phyloP scores from a whole-genome alignment of 2,797 vertebrate genomes.

The Zalophus californianus region DNA sequence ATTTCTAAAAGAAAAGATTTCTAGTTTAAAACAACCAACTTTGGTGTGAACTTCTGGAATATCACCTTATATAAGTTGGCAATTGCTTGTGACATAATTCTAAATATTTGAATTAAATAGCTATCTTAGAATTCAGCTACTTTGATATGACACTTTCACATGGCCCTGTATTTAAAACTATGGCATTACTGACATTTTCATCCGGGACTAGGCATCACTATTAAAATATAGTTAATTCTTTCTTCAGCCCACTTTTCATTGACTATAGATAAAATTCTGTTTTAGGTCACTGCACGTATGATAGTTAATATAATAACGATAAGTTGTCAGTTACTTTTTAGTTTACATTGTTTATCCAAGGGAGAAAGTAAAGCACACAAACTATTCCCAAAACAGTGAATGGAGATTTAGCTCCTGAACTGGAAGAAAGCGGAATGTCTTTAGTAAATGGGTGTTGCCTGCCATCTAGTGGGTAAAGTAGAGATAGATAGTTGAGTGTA shows the following conservation, averaged over 20 bases:
- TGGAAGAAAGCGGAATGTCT: neutral
- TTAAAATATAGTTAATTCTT: constrained; percentile 8
- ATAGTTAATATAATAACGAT: neutral
- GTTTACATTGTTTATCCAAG: neutral
- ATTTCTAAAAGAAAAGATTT: neutral
- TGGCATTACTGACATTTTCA: neutral
- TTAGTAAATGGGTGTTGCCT: constrained; percentile 49
- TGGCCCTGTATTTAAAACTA: neutral
- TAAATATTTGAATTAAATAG: neutral
- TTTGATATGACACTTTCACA: neutral
- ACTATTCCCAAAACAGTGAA: neutral
- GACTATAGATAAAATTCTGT: neutral
- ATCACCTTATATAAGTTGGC: neutral
- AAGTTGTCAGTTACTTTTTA: neutral
- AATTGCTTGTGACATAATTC: neutral
- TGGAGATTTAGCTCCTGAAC: neutral
- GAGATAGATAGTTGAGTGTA: neutral
- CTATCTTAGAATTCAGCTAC: neutral
- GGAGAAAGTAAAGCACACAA: neutral
- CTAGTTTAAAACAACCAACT: neutral
- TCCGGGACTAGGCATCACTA: neutral
- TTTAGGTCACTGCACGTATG: neutral
- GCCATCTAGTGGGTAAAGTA: constrained; percentile 74
- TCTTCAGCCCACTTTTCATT: neutral
- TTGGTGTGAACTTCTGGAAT: neutral